These are phyloP conservation scores for Odontomyia ornata DNA, from an alignment of 2,888 invertebrate species.

Conservation along the genomic window DNA sequence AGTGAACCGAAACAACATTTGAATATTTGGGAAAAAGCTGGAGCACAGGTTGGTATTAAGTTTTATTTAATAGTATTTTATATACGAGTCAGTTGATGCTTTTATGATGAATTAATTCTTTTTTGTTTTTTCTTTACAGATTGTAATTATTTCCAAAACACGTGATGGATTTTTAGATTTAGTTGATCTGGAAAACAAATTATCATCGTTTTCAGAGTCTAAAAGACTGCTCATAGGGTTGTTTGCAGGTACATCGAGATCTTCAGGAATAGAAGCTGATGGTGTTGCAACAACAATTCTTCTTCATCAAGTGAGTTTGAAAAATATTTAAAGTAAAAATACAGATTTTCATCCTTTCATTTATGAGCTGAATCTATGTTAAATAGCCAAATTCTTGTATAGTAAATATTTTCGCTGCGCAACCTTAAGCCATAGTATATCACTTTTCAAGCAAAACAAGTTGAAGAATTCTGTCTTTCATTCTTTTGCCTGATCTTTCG, in stretches of 20 bases:
- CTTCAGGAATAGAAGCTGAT: constrained; percentile 88
- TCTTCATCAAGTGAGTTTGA: constrained; percentile 69
- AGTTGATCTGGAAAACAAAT: constrained; percentile 75
- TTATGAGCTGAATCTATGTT: no score
- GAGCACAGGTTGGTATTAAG: constrained; percentile 71
- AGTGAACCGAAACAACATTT: constrained; percentile 80
- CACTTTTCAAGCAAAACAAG: no score
- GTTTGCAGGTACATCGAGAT: constrained; percentile 86
- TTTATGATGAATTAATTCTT: not conserved
- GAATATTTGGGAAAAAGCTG: constrained; percentile 83
- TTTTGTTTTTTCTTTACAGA: constrained; percentile 63
- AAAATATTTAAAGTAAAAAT: no score
- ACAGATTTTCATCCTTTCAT: no score
- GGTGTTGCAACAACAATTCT: constrained; percentile 82
- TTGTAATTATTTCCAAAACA: constrained; percentile 81
- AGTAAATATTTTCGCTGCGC: no score
- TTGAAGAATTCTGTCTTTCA: no score
- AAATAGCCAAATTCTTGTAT: not conserved
- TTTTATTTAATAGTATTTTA: no score
- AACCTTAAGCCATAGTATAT: no score
- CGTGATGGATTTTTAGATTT: constrained; percentile 82
- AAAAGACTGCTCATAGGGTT: constrained; percentile 82
- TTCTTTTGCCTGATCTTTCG: no score
- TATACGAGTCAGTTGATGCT: not conserved
- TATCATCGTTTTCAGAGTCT: constrained; percentile 71